Percentiles rank a stretch among this genome's conserved stretches.
phyloP scores from a whole-genome alignment of 1,140 invertebrate genomes.

The Pseudomyrmex sp. region DNA sequence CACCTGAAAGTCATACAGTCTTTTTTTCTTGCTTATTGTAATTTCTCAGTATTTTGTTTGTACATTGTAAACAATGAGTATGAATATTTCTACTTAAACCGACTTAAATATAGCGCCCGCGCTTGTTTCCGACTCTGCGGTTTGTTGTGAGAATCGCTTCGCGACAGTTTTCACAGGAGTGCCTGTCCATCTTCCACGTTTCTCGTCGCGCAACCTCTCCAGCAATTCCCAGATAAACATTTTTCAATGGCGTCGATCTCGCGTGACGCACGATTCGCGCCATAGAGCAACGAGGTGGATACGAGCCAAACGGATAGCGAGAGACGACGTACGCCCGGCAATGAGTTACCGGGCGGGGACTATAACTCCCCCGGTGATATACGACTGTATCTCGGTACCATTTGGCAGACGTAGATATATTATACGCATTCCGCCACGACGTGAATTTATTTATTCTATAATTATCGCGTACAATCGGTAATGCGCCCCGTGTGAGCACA shows the following conservation, averaged over 20 bases:
- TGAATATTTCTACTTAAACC: not conserved
- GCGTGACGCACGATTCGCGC: slow-evolving; percentile 77
- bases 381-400: slow-evolving; percentile 85
- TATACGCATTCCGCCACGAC: slow-evolving; percentile 83
- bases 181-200: slow-evolving; percentile 12
- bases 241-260: slow-evolving; percentile 78
- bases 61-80: too few relatives aligned
- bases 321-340: slow-evolving; percentile 77
- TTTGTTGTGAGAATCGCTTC: not conserved
- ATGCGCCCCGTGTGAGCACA: slow-evolving; percentile 75
- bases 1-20: slow-evolving; percentile 48
- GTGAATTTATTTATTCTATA: slow-evolving; percentile 86
- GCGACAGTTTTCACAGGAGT: not conserved
- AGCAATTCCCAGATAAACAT: slow-evolving; percentile 44
- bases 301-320: slow-evolving; percentile 82
- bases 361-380: slow-evolving; percentile 85
- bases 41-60: slow-evolving; percentile 28
- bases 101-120: too few relatives aligned
- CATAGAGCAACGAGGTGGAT: slow-evolving; percentile 79
- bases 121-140: too few relatives aligned
- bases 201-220: slow-evolving; percentile 4
- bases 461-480: slow-evolving; percentile 85
- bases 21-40: not conserved
- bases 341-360: slow-evolving; percentile 84
- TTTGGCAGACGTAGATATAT: slow-evolving; percentile 86